Percentiles rank a stretch among this genome's conserved stretches.
Conservation (phyloP, 1,140 invertebrate species). For the Melitaea cinxia region DNA sequence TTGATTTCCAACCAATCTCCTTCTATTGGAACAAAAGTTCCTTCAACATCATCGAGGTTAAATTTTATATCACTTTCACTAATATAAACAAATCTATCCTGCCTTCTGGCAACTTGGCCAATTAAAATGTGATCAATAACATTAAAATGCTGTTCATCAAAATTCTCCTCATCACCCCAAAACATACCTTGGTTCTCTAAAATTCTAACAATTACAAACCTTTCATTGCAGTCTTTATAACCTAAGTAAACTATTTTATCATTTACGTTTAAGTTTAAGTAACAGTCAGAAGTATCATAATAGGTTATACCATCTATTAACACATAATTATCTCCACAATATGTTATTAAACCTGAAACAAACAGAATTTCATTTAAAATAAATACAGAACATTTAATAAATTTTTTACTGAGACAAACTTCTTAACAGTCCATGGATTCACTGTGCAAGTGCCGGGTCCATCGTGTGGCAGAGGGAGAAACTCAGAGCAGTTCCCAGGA, state of each 20-base stretch:
- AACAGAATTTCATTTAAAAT: no score
- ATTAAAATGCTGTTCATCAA: conserved; percentile 64
- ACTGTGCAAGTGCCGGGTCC: no score
- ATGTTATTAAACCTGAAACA: conserved; percentile 68
- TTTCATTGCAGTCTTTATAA: conserved; percentile 59
- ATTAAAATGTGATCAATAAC: conserved; percentile 77
- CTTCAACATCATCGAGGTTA: conserved; percentile 81
- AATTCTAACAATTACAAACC: conserved; percentile 60
- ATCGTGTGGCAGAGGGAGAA: no score
- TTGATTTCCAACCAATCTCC: conserved; percentile 86
- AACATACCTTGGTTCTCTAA: conserved; percentile 60
- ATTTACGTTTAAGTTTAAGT: conserved; percentile 53
- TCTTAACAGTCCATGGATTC: no score
- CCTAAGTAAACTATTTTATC: conserved; percentile 69
- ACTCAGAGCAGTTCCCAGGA: no score
- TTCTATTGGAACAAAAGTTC: conserved; percentile 78
- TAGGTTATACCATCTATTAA: conserved; percentile 69
- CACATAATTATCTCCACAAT: conserved; percentile 52
- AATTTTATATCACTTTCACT: conserved; percentile 80
- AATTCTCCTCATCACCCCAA: conserved; percentile 62
- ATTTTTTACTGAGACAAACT: no score
- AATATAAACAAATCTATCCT: conserved; percentile 78
- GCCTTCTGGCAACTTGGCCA: conserved; percentile 79
- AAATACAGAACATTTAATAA: neutral
- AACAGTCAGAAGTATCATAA: conserved; percentile 54